Conservation (phyloP, 1,140 invertebrate species). For the Andricus grossulariae region DNA sequence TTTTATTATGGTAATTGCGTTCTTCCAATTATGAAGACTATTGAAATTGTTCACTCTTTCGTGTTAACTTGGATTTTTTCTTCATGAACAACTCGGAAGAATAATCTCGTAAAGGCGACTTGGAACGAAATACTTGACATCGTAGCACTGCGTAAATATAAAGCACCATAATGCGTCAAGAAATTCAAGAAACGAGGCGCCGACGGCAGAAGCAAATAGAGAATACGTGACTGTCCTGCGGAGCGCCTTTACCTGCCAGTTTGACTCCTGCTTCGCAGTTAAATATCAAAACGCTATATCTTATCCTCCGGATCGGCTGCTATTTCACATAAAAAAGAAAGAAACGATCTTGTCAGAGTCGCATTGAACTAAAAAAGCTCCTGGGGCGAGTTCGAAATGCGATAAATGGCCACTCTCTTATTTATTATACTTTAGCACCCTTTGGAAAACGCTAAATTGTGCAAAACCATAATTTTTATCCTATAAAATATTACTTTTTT, state of each 20-base stretch:
- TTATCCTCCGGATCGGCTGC: not conserved
- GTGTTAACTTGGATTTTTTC: not conserved
- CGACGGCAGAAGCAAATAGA: slow-evolving; percentile 25
- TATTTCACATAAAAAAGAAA: slow-evolving; percentile 14
- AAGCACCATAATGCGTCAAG: slow-evolving; percentile 12
- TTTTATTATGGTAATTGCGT: not conserved
- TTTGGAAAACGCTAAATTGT: not conserved
- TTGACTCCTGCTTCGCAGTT: not conserved
- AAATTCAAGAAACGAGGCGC: not conserved
- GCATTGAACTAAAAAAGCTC: slow-evolving; percentile 9
- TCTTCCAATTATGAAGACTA: not conserved
- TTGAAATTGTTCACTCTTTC: not conserved
- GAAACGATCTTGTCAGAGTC: slow-evolving; percentile 9
- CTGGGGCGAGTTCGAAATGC: slow-evolving; percentile 9
- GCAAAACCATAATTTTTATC: not conserved
- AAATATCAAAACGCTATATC: slow-evolving; percentile 28
- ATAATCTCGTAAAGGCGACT: not conserved
- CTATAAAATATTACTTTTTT: not conserved
- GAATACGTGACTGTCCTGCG: slow-evolving; percentile 20
- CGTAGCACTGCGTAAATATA: slow-evolving; percentile 7
- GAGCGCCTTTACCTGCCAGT: slow-evolving; percentile 15
- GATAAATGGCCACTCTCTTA: slow-evolving; percentile 13
- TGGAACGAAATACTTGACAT: slow-evolving; percentile 12
- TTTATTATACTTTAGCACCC: slow-evolving; percentile 5
- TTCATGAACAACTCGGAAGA: not conserved